These are phyloP conservation scores for Gerris buenoi DNA, from an alignment of 1,140 invertebrate species.

Conservation along the genomic window DNA sequence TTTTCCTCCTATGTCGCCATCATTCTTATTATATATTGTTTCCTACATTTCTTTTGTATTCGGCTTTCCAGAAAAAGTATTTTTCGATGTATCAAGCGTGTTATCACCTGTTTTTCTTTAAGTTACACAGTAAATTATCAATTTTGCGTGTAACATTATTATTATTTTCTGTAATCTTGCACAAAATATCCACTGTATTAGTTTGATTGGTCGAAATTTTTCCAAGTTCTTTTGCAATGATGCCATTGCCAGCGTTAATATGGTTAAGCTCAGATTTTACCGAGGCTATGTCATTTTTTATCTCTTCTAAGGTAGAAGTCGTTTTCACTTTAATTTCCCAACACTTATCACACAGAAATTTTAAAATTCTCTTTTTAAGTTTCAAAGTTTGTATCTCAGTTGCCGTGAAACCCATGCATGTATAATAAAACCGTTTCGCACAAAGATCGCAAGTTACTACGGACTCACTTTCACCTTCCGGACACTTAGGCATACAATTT, in stretches of 20 bases:
- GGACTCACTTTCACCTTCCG: neutral
- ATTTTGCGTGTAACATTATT: neutral
- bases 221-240: neutral
- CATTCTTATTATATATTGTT: too few species aligned
- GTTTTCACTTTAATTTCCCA: neutral
- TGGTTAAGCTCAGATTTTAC: neutral
- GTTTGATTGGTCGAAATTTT: neutral
- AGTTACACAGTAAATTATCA: neutral
- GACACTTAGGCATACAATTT: neutral
- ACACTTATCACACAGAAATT: neutral
- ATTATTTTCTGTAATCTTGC: neutral
- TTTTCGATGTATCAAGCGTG: too few species aligned
- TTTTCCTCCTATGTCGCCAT: too few species aligned
- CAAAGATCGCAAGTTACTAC: neutral
- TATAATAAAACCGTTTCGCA: neutral
- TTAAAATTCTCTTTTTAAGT: neutral
- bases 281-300: neutral
- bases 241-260: neutral
- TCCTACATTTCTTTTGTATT: too few species aligned
- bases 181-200: neutral
- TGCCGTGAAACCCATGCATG: neutral
- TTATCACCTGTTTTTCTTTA: neutral
- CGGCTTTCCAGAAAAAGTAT: too few species aligned
- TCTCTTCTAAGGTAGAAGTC: neutral
- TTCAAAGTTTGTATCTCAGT: neutral